phyloP scores from a whole-genome alignment of 2,113 vertebrate species.

The Carettochelys insculpta region DNA sequence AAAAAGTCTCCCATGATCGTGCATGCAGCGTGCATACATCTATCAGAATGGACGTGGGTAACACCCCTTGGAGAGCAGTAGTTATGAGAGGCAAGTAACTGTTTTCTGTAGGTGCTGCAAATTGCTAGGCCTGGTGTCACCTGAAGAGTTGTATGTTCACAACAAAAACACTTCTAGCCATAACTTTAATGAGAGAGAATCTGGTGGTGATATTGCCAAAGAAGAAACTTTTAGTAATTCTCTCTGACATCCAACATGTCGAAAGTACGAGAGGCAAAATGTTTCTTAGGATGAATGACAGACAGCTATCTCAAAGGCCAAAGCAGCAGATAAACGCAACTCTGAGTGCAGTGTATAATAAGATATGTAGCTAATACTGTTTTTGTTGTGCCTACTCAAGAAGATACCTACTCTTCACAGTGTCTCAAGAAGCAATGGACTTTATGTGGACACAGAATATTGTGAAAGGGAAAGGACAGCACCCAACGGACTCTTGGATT shows the following conservation, averaged over 20 bases:
- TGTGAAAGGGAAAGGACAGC: not conserved
- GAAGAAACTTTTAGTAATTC: slow-evolving; percentile 12
- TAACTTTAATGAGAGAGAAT: not conserved
- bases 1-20: no score
- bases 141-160: not conserved
- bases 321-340: not conserved
- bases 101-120: not conserved
- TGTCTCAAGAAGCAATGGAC: not conserved
- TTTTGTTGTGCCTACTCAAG: slow-evolving; percentile 48
- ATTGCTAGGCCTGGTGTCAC: not conserved
- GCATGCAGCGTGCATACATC: no score
- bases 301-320: not conserved
- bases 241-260: not conserved
- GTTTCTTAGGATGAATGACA: slow-evolving; percentile 3
- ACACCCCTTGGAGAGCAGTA: no score
- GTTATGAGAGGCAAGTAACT: no score
- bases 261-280: not conserved
- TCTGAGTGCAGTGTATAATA: slow-evolving; percentile 25
- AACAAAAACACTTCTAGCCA: not conserved
- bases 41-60: no score
- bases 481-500: not conserved
- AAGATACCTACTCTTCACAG: not conserved
- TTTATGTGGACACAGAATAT: not conserved
- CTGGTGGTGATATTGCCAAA: not conserved
- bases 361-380: slow-evolving; percentile 45